phyloP scores from a whole-genome alignment of 2,797 vertebrate genomes.

The Oryzias dopingdopingensis region DNA sequence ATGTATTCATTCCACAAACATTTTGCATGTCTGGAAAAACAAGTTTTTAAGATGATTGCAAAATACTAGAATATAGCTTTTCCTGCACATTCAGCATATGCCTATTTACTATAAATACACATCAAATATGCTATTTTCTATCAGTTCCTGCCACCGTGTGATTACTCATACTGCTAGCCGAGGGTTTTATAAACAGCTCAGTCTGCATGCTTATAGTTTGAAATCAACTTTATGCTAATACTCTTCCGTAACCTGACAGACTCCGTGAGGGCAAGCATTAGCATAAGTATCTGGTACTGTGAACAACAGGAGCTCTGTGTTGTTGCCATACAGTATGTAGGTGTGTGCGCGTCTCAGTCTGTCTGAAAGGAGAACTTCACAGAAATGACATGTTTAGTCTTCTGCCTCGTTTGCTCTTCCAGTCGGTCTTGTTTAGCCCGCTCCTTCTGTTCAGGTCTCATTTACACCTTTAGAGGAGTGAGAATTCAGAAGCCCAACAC shows the following conservation, averaged over 20 bases:
- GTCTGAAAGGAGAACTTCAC: slow-evolving; percentile 38
- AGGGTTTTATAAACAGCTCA: slow-evolving; percentile 55
- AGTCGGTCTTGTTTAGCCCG: slow-evolving; percentile 25
- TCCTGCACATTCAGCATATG: slow-evolving; percentile 33
- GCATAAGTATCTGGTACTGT: slow-evolving; percentile 64
- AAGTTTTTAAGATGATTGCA: slow-evolving; percentile 18
- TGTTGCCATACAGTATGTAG: slow-evolving; percentile 31
- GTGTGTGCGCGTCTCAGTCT: slow-evolving; percentile 40
- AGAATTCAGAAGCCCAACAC: slow-evolving; percentile 20
- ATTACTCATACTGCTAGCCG: slow-evolving; percentile 47
- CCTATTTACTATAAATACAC: slow-evolving; percentile 32
- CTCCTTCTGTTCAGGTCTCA: slow-evolving; percentile 51
- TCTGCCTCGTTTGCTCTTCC: slow-evolving; percentile 39
- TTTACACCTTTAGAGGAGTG: slow-evolving; percentile 62
- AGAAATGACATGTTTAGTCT: slow-evolving; percentile 46
- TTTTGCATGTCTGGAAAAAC: slow-evolving; percentile 14
- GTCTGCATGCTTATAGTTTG: slow-evolving; percentile 40
- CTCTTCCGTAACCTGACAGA: slow-evolving; percentile 68
- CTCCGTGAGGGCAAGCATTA: slow-evolving; percentile 63
- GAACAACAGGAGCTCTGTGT: slow-evolving; percentile 59
- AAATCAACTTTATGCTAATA: slow-evolving; percentile 76
- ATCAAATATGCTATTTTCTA: slow-evolving; percentile 38
- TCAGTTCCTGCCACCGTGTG: slow-evolving; percentile 29
- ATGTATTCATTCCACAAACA: slow-evolving; percentile 20
- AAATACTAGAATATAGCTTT: slow-evolving; percentile 33